Evolutionary conservation across 2,888 invertebrate genomes (phyloP).

Genomic region (Ectobius pallidus): DNA sequence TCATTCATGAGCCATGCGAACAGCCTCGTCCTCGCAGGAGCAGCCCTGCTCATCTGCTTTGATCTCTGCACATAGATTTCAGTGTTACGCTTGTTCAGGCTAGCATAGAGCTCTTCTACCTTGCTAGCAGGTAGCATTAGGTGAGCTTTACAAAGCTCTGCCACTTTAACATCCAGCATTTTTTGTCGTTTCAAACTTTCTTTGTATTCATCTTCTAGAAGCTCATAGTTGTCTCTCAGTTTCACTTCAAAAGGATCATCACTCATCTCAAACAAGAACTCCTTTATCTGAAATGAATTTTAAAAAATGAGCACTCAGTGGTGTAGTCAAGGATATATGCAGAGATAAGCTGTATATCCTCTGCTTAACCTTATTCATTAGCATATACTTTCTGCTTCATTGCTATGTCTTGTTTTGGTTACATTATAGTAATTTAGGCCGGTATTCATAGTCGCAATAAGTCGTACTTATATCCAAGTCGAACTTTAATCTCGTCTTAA

Average conservation of each 20-base stretch:
- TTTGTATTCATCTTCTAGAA: constrained; percentile 92
- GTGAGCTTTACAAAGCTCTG: constrained; percentile 80
- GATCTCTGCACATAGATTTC: constrained; percentile 95
- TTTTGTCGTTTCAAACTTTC: constrained; percentile 90
- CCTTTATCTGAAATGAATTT: constrained; percentile 86
- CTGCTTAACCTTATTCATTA: no score
- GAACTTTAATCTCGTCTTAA: no score
- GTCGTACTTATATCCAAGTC: no score
- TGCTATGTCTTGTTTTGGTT: no score
- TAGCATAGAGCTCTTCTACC: constrained; percentile 87
- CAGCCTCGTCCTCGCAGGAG: constrained; percentile 70
- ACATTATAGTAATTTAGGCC: no score
- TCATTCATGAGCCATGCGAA: constrained; percentile 86
- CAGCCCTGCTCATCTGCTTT: constrained; percentile 70
- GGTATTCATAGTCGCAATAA: no score
- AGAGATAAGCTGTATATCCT: no score
- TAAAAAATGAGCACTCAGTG: no score
- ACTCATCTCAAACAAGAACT: constrained; percentile 88
- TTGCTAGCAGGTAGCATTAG: constrained; percentile 83
- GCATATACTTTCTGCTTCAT: no score
- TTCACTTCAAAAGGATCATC: constrained; percentile 99
- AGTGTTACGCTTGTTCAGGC: constrained; percentile 87
- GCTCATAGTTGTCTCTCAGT: constrained; percentile 92
- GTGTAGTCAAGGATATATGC: no score
- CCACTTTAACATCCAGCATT: constrained; percentile 85